Percentiles rank a stretch among this genome's conserved stretches.
Evolutionary conservation across 2,797 vertebrate genomes (phyloP).

Genomic region (Platyrinchus mystaceus): DNA sequence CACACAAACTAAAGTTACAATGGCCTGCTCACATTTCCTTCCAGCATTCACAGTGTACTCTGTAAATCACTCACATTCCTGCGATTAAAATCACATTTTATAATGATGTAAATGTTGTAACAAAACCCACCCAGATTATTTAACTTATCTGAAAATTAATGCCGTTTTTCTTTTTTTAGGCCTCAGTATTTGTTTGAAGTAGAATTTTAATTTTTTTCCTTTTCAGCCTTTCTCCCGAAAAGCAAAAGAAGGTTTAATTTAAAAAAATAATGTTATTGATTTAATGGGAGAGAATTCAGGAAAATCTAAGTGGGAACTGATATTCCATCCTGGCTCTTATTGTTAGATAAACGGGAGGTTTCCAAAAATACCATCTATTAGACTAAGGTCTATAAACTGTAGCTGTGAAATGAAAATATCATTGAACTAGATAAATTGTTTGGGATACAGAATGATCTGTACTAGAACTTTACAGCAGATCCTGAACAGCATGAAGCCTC

Average conservation of each 20-base stretch:
- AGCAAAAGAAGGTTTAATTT: neutral
- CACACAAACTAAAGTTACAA: neutral
- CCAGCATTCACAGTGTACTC: neutral
- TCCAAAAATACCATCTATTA: conserved; percentile 60
- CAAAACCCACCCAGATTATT: neutral
- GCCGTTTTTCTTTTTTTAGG: neutral
- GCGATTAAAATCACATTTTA: neutral
- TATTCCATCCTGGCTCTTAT: conserved; percentile 11
- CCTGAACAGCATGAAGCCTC: conserved; percentile 39
- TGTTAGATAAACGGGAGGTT: conserved; percentile 42
- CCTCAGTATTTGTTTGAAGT: neutral
- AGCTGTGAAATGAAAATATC: conserved; percentile 32
- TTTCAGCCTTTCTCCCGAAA: neutral
- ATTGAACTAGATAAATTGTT: conserved; percentile 57
- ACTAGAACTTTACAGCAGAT: conserved; percentile 42
- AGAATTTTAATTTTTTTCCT: neutral
- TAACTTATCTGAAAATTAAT: conserved; percentile 11
- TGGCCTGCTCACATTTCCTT: neutral
- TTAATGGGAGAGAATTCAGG: conserved; percentile 40
- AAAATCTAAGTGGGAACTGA: conserved; percentile 44
- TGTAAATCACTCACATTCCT: neutral
- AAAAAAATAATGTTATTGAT: conserved; percentile 16
- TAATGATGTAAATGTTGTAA: neutral
- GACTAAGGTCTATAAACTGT: conserved; percentile 32
- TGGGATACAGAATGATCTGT: conserved; percentile 54